Base-by-base conservation (phyloP, 2,113 vertebrate species). In the Proterorhinus semilunaris region DNA sequence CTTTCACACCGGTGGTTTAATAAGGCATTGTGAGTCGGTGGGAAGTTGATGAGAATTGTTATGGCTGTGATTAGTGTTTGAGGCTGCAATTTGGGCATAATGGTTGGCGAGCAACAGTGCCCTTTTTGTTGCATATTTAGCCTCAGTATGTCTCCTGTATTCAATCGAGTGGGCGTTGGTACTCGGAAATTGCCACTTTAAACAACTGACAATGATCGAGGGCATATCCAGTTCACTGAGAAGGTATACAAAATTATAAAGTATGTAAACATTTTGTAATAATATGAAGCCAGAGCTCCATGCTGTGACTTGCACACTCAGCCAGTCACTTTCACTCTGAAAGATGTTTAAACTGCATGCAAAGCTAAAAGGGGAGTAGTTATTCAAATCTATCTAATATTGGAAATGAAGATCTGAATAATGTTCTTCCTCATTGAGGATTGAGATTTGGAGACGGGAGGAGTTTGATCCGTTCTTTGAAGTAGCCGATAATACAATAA, bases 21-120 rank as follows among this genome's bases (percentile, higher is more conserved):
- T 72, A 74, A 44, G 73, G 71, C 62, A 68, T 58, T 10, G 43
- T 70, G 7, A 46, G 82, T 73, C 83, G 6, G 27, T 75, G 64
- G 84, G 84, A 81, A 68, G 83, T 67, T 81, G 84, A 89, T 83
- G 73, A 74, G 72, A 74, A 79, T 72, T 82, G 76, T 82, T 80
- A 83, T 64, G 48, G 79, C 67, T 52, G 73, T 72, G 66, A 88
- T 87, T 72, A 86, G 74, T 68, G 52, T 81, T 80, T 78, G 71
- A 49, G 58, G 68, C 74, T 61, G 69, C 66, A 67, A 64, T 48
- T 63, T 11, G 4, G 13, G 42, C 72, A 69, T 66, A 72, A 77
- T 54, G 65, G 82, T 83, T 62, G 52, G 42, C 6, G 0, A 75
- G 59, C 64, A 80, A 82, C 65, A 59, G 15, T 51, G 71, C 44